Evolutionary conservation across 2,797 vertebrate species (phyloP), one percentile per base, ranked within the genome.

Genomic region (Ibycter americanus): DNA sequence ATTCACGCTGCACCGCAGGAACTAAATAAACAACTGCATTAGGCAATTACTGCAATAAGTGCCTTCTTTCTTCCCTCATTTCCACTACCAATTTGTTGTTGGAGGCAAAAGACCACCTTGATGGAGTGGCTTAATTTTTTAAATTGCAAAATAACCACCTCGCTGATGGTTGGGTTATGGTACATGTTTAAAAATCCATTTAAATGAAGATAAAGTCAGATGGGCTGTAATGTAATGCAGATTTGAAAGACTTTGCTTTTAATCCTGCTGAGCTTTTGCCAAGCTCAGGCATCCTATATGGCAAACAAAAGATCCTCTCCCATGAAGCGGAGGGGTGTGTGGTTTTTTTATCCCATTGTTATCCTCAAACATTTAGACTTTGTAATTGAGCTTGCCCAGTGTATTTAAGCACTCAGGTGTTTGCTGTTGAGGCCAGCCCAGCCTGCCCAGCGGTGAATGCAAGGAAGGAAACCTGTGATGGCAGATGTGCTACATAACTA

Each of bases 41-140:
- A 91, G n/a, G 84, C 92, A 94, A 95, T 95, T 91, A 91, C 54
- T 36, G 38, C 59, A 89, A 71, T 94, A 95, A 96, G 86, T 70
- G 70, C 80, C 79, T 88, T 46, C 55, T 92, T 94, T 94, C 62
- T 91, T 91, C 81, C 27, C 34, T 78, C 38, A 25, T 77, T 93
- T 87, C 76, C 90, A 71, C 51, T 58, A 58, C 22, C 67, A 76
- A 72, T 90, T 91, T 78, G 63, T 73, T 86, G n/a, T n/a, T 80
- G 38, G 74, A 83, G 36, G 79, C 74, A 86, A 79, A 94, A 90
- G 68, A 95, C 49, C 61, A 71, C 86, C 66, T 82, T 40, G 62
- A 54, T 79, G 81, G 72, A 94, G 84, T 11, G 34, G 67, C 18
- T 70, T 95, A 61, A 65, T 87, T 88, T 87, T 88, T 89, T 58